These are phyloP conservation scores for Ptychadena robeensis DNA, from an alignment of 2,797 vertebrate genomes.

Conservation along the genomic window DNA sequence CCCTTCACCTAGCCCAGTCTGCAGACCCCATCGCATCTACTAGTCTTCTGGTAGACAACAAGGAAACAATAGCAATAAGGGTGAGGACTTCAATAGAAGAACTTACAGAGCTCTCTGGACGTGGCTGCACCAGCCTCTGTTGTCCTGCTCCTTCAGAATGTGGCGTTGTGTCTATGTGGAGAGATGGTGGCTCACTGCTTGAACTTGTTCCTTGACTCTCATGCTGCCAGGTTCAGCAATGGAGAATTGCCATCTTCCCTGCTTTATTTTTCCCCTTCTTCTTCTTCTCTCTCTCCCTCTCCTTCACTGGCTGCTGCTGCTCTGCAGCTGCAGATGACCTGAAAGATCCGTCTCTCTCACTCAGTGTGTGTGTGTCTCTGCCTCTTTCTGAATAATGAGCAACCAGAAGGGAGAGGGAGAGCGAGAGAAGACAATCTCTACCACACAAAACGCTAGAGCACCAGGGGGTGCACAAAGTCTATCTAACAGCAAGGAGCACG, in stretches of 20 bases:
- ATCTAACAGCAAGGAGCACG: constrained; percentile 78
- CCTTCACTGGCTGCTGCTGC: constrained; percentile 79
- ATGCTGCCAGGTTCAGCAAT: constrained; percentile 95
- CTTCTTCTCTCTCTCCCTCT: constrained; percentile 70
- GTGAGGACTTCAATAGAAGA: constrained; percentile 73
- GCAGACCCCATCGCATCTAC: constrained; percentile 18
- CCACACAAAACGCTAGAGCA: constrained; percentile 67
- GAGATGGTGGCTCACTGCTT: constrained; percentile 72
- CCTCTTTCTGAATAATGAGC: constrained; percentile 93
- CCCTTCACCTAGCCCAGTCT: constrained; percentile 37
- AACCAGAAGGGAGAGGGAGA: constrained; percentile 87
- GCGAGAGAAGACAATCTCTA: constrained; percentile 76
- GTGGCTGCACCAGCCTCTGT: constrained; percentile 68
- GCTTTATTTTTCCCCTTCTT: constrained; percentile 80
- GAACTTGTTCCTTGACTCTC: constrained; percentile 92
- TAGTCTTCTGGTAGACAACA: background rate
- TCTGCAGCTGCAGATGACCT: constrained; percentile 98
- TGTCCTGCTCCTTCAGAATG: constrained; percentile 73
- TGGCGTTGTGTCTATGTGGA: constrained; percentile 65
- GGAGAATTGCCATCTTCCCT: constrained; percentile 99
- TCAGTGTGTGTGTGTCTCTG: constrained; percentile 62
- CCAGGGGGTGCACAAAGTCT: constrained; percentile 99
- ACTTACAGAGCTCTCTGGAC: constrained; percentile 79
- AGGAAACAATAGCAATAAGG: constrained; percentile 69
- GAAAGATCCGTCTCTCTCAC: constrained; percentile 97